Base-by-base conservation (phyloP, 2,113 vertebrate species). In the Pollachius pollachius region DNA sequence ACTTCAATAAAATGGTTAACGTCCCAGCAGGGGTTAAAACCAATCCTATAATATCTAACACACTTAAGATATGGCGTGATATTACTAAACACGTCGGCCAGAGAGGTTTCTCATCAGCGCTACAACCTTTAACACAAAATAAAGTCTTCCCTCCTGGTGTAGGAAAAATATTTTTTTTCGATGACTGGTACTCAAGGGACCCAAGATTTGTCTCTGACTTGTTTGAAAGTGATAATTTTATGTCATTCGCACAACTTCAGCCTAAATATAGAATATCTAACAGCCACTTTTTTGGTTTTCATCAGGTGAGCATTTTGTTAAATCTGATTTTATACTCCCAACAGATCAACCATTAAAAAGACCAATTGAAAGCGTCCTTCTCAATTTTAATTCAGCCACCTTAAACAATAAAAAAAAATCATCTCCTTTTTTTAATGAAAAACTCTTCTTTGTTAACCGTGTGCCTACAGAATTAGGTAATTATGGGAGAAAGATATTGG, bases 41-140 rank as follows among this genome's bases (percentile, higher is more conserved):
- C 57, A 58, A 58, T 58, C 57, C n/a, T 58, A 58, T 58, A 15
- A 58, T 58, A 23, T 23, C 15, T n/a, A n/a, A n/a, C n/a, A n/a
- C n/a, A n/a, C n/a, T 58, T 58, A 58, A 58, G 57, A 58, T 58
- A 17, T 58, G 57, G 57, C 57, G 16, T 13, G 57, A 58, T 58
- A 58, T 58, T 58, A 58, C 57, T 13, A 58, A 58, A 2, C 57
- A 58, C n/a, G 57, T 18, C n/a, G 9, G 57, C 52, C 8, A 3
- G 15, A 52, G 52, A 52, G 52, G 52, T 52, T 52, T 52, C 15
- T 52, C 57, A 58, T 17, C 57, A 58, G 9, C 57, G 15, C n/a
- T 5, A 15, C 57, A 15, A 15, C 57, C 23, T 1, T 23, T 23
- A 23, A 23, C 23, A 23, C 23, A 23, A 23, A 23, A 23, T 23